phyloP scores from a whole-genome alignment of 1,140 invertebrate species.

The Acromyrmex echinatior region DNA sequence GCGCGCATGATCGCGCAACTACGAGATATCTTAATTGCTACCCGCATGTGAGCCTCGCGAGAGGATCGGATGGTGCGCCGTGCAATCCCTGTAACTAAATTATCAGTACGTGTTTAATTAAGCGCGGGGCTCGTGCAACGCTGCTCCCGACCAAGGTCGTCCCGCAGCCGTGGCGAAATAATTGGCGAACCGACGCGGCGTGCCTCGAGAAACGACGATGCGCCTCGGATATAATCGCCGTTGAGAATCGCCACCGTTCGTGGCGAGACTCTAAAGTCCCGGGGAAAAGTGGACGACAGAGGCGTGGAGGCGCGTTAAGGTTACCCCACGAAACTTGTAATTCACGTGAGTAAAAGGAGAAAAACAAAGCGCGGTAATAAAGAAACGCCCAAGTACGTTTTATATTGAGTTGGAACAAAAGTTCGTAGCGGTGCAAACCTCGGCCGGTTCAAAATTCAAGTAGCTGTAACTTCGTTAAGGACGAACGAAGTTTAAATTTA shows the following conservation, averaged over 20 bases:
- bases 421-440: too few species aligned
- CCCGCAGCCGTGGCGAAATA: conserved; percentile 42
- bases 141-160: conserved; percentile 39
- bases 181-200: conserved; percentile 26
- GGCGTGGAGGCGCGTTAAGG: conserved; percentile 10
- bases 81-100: conserved; percentile 47
- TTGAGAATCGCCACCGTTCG: conserved; percentile 20
- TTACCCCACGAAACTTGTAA: background rate
- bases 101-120: conserved; percentile 65
- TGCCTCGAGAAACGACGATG: conserved; percentile 16
- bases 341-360: background rate
- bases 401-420: background rate
- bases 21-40: conserved; percentile 63
- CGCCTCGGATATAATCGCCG: conserved; percentile 25
- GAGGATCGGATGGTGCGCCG: background rate
- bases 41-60: conserved; percentile 35
- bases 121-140: conserved; percentile 1
- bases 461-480: too few species aligned
- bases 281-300: conserved; percentile 26
- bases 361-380: too few species aligned
- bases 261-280: conserved; percentile 21
- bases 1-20: conserved; percentile 41
- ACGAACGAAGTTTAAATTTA: too few species aligned
- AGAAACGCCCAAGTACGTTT: background rate
- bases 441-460: too few species aligned